Conservation (phyloP, 2,888 invertebrate genomes). For the Diarsia mendica region DNA sequence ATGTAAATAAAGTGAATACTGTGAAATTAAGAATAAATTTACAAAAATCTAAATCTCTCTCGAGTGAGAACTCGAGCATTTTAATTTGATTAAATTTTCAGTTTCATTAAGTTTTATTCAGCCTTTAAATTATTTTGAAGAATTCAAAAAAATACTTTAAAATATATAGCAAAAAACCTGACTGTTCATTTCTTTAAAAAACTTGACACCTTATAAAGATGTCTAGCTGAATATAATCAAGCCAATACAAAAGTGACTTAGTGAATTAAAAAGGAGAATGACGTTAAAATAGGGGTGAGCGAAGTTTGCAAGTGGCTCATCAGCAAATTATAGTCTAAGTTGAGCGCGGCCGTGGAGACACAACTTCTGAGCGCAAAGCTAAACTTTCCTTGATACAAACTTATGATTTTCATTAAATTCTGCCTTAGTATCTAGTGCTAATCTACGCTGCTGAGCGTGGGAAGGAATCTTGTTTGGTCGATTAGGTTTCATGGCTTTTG, state of each 20-base stretch:
- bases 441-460: constrained; percentile 23
- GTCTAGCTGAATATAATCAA: constrained; percentile 32
- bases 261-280: constrained; percentile 68
- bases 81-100: background rate
- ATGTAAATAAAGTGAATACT: background rate
- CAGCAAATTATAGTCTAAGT: constrained; percentile 85
- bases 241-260: constrained; percentile 28
- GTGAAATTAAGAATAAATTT: background rate
- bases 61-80: background rate
- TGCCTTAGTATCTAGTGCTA: constrained; percentile 61
- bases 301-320: constrained; percentile 83
- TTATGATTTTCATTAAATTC: constrained; percentile 86
- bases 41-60: too few relatives aligned
- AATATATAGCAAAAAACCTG: background rate
- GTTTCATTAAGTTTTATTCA: background rate
- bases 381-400: constrained; percentile 82
- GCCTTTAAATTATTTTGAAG: background rate
- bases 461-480: background rate
- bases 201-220: constrained; percentile 17
- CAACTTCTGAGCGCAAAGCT: constrained; percentile 77
- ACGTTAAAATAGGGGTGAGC: constrained; percentile 72
- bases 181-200: background rate
- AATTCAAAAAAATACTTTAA: background rate
- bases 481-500: background rate
- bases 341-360: constrained; percentile 77